These are phyloP conservation scores for Nematolebias whitei DNA, from an alignment of 2,113 vertebrate genomes.

Conservation along the genomic window DNA sequence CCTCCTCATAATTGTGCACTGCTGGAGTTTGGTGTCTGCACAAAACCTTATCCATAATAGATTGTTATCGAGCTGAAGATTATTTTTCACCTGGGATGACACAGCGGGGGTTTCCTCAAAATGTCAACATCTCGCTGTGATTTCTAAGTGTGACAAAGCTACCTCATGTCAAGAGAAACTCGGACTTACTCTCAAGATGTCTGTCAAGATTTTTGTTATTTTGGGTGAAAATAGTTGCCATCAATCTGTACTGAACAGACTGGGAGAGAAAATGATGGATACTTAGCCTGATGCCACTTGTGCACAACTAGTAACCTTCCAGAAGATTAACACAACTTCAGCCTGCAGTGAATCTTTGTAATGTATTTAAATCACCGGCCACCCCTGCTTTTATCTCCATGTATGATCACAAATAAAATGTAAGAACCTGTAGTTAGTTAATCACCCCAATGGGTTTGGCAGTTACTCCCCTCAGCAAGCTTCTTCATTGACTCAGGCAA, in stretches of 20 bases:
- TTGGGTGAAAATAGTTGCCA: neutral
- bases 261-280: neutral
- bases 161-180: slow-evolving; percentile 47
- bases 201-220: slow-evolving; percentile 7
- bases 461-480: slow-evolving; percentile 30
- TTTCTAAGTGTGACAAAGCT: slow-evolving; percentile 50
- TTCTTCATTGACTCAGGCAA: slow-evolving; percentile 51
- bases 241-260: slow-evolving; percentile 4
- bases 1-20: slow-evolving; percentile 28
- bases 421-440: slow-evolving; percentile 62
- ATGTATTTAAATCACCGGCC: slow-evolving; percentile 24
- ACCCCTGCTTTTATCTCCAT: slow-evolving; percentile 45
- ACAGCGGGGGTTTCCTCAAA: slow-evolving; percentile 66
- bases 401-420: slow-evolving; percentile 59
- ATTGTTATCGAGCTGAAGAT: slow-evolving; percentile 62
- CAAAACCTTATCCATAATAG: slow-evolving; percentile 64
- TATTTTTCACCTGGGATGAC: slow-evolving; percentile 63
- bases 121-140: slow-evolving; percentile 71
- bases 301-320: neutral
- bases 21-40: slow-evolving; percentile 20
- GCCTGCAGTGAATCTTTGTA: slow-evolving; percentile 26
- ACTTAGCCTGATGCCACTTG: neutral
- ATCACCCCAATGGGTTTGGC: slow-evolving; percentile 28
- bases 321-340: slow-evolving; percentile 10
- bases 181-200: slow-evolving; percentile 8